Evolutionary conservation across 53 echinoderm and acorn worm species (phyloP), one percentile per base, ranked within the genome.

Genomic region (Stichopus horrens): DNA sequence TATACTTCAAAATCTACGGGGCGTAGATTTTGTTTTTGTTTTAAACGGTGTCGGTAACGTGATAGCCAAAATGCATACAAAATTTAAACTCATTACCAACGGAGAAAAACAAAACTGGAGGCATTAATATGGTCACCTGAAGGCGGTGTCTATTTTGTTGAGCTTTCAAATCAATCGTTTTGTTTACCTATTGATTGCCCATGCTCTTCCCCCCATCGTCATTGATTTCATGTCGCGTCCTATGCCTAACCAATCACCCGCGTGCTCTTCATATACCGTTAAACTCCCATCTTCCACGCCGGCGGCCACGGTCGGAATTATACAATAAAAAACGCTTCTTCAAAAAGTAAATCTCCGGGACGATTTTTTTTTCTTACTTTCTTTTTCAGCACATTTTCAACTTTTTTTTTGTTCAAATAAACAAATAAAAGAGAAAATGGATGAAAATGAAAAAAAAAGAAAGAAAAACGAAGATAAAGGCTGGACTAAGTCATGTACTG

Each of bases 291-390:
- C 81, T 81, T 81, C 56, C 57, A 81, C 56, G 81, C 81, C 81
- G 81, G 81, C 81, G 81, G 81, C 81, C 81, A 81, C 81, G 81
- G 81, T 81, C 57, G 81, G 57, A 81, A 56, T 81, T 81, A 56
- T 81, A 81, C 81, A 81, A 81, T 81, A 81, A 81, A 37, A 81
- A 81, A 57, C 81, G 81, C 57, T 37, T 81, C 81, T 81, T 81
- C 81, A 18, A 81, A 56, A 58, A 9, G 19, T 57, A 58, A 81
- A 57, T 81, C 81, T 57, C 58, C n/a, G 20, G 58, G 58, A 81
- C 81, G 19, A 56, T 58, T 81, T 81, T 53, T 81, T 53, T 79
- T n/a, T 81, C 81, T n/a, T 71, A 71, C 19, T 71, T 71, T 0
- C 7, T 0, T n/a, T 63, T 63, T 63, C 10, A 63, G 63, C 37